Percentiles rank a stretch among this genome's conserved stretches.
phyloP scores from a whole-genome alignment of 2,888 invertebrate genomes.

The Elysia crispata region DNA sequence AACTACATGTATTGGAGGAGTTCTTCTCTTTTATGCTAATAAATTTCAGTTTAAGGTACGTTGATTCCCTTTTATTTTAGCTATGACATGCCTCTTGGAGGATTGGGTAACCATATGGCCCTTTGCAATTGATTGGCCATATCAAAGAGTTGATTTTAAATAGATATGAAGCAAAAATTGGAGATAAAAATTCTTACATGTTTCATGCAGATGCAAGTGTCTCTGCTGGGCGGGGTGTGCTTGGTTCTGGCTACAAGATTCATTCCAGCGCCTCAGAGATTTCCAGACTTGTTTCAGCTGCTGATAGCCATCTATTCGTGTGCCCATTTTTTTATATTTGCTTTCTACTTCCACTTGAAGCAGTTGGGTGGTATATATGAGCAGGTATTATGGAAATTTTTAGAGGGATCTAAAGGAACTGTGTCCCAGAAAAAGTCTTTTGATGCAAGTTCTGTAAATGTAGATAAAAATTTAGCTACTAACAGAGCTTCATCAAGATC shows the following conservation, averaged over 20 bases:
- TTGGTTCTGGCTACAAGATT: conserved; percentile 81
- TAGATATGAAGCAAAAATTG: background rate
- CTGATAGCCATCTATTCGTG: conserved; percentile 90
- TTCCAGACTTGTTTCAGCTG: conserved; percentile 90
- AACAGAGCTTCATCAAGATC: no score
- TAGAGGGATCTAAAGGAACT: no score
- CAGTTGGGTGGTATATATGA: conserved; percentile 58
- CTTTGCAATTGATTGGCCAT: background rate
- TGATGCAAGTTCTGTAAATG: no score
- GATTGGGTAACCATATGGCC: no score
- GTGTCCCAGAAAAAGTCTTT: no score
- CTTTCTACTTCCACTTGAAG: conserved; percentile 70
- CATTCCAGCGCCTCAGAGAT: conserved; percentile 84
- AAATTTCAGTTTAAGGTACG: no score
- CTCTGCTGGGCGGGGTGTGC: conserved; percentile 82
- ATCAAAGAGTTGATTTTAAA: background rate
- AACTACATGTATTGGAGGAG: no score
- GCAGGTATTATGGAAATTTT: no score
- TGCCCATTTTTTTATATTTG: conserved; percentile 84
- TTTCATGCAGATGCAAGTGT: conserved; percentile 75
- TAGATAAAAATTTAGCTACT: no score
- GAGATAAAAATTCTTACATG: background rate
- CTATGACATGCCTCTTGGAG: no score
- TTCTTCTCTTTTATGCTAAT: no score
- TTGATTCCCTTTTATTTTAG: no score